Conservation (phyloP, 2,797 vertebrate species). For the Capromys pilorides region DNA sequence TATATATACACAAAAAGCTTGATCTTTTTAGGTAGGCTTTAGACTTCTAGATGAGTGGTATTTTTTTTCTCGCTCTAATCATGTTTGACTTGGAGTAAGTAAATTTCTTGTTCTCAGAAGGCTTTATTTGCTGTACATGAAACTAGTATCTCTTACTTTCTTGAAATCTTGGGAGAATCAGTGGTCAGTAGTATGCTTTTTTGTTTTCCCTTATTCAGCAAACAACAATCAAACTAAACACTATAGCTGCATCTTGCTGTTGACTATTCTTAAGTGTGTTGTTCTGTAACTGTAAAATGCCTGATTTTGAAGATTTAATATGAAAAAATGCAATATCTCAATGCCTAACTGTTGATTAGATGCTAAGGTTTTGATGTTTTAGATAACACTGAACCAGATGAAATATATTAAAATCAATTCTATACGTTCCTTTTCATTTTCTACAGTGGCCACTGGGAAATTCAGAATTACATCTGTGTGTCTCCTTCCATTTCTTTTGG, state of each 20-base stretch:
- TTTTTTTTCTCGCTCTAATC: not conserved
- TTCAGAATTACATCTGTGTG: not conserved
- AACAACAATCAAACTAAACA: not conserved
- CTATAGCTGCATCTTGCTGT: not conserved
- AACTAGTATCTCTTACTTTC: not conserved
- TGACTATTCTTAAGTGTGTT: not conserved
- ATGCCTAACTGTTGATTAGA: slow-evolving; percentile 28
- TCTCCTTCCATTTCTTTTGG: not conserved
- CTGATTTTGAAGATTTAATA: slow-evolving; percentile 18
- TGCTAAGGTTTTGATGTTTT: not conserved
- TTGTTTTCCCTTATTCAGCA: slow-evolving; percentile 35
- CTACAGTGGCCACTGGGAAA: not conserved
- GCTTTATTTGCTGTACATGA: slow-evolving; percentile 38
- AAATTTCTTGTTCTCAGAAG: slow-evolving; percentile 20
- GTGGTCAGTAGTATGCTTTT: not conserved
- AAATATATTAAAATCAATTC: slow-evolving; percentile 33
- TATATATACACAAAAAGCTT: not conserved
- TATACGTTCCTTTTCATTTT: not conserved
- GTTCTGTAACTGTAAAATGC: not conserved
- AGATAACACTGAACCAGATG: not conserved
- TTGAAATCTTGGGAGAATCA: not conserved
- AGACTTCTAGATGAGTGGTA: slow-evolving; percentile 34
- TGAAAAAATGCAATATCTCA: slow-evolving; percentile 4
- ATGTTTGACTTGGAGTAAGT: slow-evolving; percentile 54
- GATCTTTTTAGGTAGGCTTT: not conserved